These are phyloP conservation scores for Drosophila helvetica DNA, from an alignment of 2,888 invertebrate species.

Conservation along the genomic window DNA sequence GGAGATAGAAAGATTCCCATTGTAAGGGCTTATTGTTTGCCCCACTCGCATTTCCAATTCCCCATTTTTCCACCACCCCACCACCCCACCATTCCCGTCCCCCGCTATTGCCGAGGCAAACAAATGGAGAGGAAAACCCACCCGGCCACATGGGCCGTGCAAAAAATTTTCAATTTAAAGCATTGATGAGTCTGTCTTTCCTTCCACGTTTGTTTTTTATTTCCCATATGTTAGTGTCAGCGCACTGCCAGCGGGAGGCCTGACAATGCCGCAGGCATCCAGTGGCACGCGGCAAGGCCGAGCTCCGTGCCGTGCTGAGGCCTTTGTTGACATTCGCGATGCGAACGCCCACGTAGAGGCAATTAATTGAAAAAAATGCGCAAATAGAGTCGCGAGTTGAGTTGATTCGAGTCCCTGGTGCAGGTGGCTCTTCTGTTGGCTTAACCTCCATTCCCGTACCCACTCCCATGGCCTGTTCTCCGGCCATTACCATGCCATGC, in stretches of 20 bases:
- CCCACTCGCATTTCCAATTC: constrained; percentile 68
- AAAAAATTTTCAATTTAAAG: constrained; percentile 75
- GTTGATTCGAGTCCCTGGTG: constrained; percentile 26
- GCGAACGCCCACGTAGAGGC: constrained; percentile 66
- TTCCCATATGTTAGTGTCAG: constrained; percentile 62
- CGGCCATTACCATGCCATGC: not conserved
- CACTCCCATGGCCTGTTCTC: not conserved
- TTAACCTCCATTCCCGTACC: constrained; percentile 58
- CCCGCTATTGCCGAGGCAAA: constrained; percentile 24
- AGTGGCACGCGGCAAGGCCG: constrained; percentile 7
- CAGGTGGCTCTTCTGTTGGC: constrained; percentile 56
- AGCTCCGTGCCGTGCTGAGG: constrained; percentile 24
- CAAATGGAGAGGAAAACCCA: constrained; percentile 47
- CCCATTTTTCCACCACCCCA: constrained; percentile 45
- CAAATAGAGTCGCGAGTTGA: constrained; percentile 38
- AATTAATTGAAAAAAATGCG: constrained; percentile 79
- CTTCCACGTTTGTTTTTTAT: constrained; percentile 21
- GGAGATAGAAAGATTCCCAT: constrained; percentile 37
- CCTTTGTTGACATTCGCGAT: constrained; percentile 69
- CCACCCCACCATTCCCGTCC: not conserved
- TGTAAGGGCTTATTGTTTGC: constrained; percentile 69
- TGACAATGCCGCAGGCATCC: constrained; percentile 13
- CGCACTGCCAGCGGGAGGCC: constrained; percentile 53
- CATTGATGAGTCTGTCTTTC: constrained; percentile 67
- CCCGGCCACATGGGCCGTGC: constrained; percentile 54